Evolutionary conservation across 2,113 vertebrate species (phyloP).

Genomic region (Butorides virescens): DNA sequence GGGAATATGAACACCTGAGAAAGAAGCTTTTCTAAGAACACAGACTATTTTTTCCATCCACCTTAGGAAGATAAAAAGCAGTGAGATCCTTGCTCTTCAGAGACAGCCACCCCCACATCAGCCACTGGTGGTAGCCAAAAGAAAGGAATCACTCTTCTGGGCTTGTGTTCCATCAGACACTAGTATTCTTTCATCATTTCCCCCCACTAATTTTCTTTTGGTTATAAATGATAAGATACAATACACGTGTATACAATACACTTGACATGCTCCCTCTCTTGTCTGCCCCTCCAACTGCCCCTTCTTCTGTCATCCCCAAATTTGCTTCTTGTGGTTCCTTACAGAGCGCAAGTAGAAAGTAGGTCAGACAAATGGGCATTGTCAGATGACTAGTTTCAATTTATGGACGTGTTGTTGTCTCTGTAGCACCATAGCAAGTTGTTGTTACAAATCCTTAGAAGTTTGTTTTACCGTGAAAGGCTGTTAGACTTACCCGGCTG

Average conservation of each 20-base stretch:
- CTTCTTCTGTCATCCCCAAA: not conserved
- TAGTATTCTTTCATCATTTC: not conserved
- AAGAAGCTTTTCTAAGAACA: not conserved
- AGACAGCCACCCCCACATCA: not conserved
- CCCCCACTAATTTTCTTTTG: not conserved
- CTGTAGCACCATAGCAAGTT: not conserved
- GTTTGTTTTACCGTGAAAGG: constrained; percentile 48
- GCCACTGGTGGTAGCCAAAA: not conserved
- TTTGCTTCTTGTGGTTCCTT: not conserved
- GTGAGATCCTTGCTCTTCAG: not conserved
- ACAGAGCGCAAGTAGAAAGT: not conserved
- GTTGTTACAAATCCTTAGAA: constrained; percentile 30
- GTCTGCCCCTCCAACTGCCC: not conserved
- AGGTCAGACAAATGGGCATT: constrained; percentile 13
- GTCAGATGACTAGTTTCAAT: not conserved
- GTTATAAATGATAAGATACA: not conserved
- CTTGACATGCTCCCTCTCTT: not conserved
- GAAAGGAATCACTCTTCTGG: not conserved
- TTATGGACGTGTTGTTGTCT: not conserved
- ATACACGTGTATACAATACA: accelerated
- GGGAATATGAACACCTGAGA: not conserved
- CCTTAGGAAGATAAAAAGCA: not conserved
- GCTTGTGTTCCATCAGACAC: not conserved
- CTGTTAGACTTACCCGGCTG: not conserved
- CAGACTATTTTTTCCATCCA: not conserved